phyloP scores from a whole-genome alignment of 1,140 invertebrate species.

The Acyrthosiphon pisum region DNA sequence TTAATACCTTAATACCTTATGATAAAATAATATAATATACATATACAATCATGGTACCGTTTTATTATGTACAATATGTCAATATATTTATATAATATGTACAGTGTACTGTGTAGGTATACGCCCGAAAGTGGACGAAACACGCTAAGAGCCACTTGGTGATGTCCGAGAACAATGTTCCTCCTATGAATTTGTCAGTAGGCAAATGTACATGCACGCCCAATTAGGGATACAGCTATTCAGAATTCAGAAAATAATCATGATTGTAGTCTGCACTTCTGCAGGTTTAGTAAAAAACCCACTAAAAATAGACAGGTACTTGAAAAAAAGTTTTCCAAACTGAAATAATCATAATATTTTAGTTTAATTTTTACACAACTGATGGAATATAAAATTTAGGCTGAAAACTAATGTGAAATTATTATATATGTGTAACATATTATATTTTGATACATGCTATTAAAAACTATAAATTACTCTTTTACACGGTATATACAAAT shows the following conservation, averaged over 20 bases:
- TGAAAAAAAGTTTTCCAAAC: not conserved
- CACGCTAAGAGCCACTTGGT: no score
- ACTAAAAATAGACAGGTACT: no score
- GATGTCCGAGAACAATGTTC: no score
- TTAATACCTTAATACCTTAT: no score
- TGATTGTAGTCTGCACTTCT: not conserved
- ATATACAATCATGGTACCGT: no score
- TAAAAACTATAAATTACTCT: not conserved
- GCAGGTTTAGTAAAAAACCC: not conserved
- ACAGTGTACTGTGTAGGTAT: no score
- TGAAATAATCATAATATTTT: not conserved
- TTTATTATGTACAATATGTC: no score
- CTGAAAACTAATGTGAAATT: not conserved
- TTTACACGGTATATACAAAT: not conserved
- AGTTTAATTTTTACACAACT: not conserved
- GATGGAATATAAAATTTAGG: not conserved
- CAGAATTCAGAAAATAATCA: not conserved
- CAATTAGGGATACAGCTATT: not conserved
- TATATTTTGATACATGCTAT: not conserved
- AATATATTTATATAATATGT: no score
- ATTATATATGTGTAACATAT: not conserved
- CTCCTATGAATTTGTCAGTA: no score
- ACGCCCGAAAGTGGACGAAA: no score
- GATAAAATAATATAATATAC: no score
- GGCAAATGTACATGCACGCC: no score